Percentiles rank a stretch among this genome's conserved stretches.
These are phyloP conservation scores for Leptinotarsa texana DNA, from an alignment of 1,140 invertebrate genomes.

Conservation along the genomic window DNA sequence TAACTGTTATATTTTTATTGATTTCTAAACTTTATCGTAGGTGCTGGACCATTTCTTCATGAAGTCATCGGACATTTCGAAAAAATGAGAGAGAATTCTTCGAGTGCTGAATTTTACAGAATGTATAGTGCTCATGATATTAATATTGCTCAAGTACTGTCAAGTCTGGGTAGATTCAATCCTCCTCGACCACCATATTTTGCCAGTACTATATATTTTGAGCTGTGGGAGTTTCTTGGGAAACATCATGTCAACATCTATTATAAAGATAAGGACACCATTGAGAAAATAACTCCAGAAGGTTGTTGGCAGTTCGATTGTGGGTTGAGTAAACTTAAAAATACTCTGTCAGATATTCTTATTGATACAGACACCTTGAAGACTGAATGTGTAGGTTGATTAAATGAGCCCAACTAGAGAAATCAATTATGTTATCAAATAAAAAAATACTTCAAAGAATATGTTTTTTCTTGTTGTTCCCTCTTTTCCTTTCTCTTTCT, in stretches of 20 bases:
- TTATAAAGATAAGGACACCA: neutral
- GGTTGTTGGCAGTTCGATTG: conserved; percentile 1
- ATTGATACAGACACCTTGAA: neutral
- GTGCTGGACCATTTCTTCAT: neutral
- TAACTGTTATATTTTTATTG: too few relatives aligned
- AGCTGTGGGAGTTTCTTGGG: neutral
- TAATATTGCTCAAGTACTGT: neutral
- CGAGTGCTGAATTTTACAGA: neutral
- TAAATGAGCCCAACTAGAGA: too few relatives aligned
- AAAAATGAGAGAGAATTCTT: neutral
- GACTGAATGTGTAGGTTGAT: neutral
- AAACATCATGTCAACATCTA: neutral
- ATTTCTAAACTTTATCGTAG: neutral
- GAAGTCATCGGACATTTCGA: neutral
- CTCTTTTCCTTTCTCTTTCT: too few relatives aligned
- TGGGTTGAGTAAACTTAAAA: neutral
- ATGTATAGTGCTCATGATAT: neutral
- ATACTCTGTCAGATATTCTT: neutral
- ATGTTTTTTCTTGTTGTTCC: too few relatives aligned
- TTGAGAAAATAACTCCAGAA: neutral
- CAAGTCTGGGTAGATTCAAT: neutral
- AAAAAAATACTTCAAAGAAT: too few relatives aligned
- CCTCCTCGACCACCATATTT: neutral
- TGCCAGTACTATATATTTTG: conserved; percentile 3
- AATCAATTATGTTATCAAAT: too few relatives aligned